Conservation (phyloP, 2,888 invertebrate species). For the Romanomermis culicivorax region DNA sequence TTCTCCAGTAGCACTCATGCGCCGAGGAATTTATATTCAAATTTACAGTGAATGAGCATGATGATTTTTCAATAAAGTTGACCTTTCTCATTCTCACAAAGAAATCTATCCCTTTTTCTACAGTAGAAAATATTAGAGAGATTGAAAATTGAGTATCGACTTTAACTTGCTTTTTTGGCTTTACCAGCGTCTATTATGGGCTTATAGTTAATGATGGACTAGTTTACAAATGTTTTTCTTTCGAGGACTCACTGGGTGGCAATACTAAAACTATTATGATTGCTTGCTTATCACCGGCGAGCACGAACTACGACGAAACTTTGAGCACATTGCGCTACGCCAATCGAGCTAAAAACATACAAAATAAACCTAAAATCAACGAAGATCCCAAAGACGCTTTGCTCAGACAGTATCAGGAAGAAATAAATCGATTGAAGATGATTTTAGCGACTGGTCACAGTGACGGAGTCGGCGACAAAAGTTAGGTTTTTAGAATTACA, state of each 20-base stretch:
- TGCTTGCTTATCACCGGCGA: slow-evolving; percentile 59
- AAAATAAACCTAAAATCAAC: slow-evolving; percentile 60
- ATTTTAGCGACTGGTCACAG: slow-evolving; percentile 29
- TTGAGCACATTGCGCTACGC: slow-evolving; percentile 42
- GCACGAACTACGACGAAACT: slow-evolving; percentile 60
- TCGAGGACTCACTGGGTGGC: slow-evolving; percentile 53
- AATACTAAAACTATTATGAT: slow-evolving; percentile 74
- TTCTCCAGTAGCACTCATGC: no score
- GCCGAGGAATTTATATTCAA: no score
- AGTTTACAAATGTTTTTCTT: no score
- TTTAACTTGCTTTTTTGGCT: no score
- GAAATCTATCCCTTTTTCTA: no score
- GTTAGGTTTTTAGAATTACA: not conserved
- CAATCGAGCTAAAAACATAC: slow-evolving; percentile 61
- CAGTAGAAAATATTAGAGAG: no score
- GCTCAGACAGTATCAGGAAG: slow-evolving; percentile 58
- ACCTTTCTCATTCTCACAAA: no score
- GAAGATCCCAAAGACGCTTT: slow-evolving; percentile 76
- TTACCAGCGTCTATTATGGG: no score
- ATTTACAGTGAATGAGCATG: no score
- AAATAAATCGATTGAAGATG: slow-evolving; percentile 48
- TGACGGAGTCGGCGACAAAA: not conserved
- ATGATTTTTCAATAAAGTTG: no score
- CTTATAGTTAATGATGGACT: no score
- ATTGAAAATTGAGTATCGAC: no score